These are phyloP conservation scores for Crocallis elinguaria DNA, from an alignment of 2,888 invertebrate species.

Conservation along the genomic window DNA sequence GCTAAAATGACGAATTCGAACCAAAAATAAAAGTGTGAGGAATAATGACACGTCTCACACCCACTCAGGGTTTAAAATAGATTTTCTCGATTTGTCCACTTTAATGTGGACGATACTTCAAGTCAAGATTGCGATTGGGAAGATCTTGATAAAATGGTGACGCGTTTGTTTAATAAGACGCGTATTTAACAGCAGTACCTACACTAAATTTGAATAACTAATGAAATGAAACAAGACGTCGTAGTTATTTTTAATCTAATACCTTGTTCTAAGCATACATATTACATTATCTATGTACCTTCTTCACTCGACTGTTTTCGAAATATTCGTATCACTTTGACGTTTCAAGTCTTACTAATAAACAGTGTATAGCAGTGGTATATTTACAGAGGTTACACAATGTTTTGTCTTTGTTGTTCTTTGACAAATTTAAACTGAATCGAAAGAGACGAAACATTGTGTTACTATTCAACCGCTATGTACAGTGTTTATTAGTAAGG, in stretches of 20 bases:
- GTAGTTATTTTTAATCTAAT: conserved; percentile 9
- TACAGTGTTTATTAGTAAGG: no score
- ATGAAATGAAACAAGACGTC: conserved; percentile 28
- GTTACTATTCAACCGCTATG: no score
- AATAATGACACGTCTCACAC: conserved; percentile 57
- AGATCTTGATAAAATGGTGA: conserved; percentile 44
- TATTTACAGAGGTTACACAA: no score
- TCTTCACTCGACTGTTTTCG: neutral
- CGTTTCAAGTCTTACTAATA: no score
- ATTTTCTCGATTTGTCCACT: conserved; percentile 30
- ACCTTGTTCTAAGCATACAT: neutral
- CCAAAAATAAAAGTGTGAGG: conserved; percentile 54
- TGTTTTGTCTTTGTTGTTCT: no score
- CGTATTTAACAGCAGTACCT: conserved; percentile 35
- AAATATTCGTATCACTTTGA: neutral
- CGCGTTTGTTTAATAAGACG: conserved; percentile 34
- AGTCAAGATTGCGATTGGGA: conserved; percentile 21
- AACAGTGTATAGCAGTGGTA: no score
- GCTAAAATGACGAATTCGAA: conserved; percentile 60
- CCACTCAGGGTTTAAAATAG: conserved; percentile 66
- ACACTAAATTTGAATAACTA: conserved; percentile 53
- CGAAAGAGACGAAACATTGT: no score
- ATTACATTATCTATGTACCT: neutral
- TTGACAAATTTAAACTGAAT: no score
- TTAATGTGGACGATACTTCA: conserved; percentile 16